phyloP scores from a whole-genome alignment of 2,113 vertebrate species.

The Taxidea taxus region DNA sequence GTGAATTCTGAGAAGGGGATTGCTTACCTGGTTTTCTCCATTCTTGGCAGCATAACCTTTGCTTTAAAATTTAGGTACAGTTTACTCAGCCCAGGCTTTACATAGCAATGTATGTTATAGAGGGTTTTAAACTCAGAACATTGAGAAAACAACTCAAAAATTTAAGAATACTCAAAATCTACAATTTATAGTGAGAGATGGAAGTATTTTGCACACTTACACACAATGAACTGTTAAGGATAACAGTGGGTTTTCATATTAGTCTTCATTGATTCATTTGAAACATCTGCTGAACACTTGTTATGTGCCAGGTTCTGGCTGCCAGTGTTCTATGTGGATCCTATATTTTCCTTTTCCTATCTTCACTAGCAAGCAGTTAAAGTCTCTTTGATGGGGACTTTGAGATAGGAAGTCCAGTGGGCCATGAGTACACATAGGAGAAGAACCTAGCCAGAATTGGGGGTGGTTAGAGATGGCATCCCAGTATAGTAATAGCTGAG shows the following conservation, averaged over 20 bases:
- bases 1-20: background rate
- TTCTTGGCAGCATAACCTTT: background rate
- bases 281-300: background rate
- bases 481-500: background rate
- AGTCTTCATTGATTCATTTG: background rate
- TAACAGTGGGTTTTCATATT: background rate
- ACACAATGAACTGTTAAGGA: background rate
- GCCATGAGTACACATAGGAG: background rate
- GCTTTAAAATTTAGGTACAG: background rate
- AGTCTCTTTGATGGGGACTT: background rate
- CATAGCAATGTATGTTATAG: background rate
- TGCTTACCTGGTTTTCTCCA: background rate
- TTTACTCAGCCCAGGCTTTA: background rate
- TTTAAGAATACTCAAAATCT: background rate
- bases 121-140: background rate
- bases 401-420: background rate
- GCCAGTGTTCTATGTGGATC: background rate
- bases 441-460: background rate
- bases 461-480: background rate
- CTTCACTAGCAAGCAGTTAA: background rate
- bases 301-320: background rate
- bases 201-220: background rate
- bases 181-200: background rate
- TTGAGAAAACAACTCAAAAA: background rate
- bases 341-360: background rate